Conservation (phyloP, 2,888 invertebrate genomes). For the Hymenopus coronatus region DNA sequence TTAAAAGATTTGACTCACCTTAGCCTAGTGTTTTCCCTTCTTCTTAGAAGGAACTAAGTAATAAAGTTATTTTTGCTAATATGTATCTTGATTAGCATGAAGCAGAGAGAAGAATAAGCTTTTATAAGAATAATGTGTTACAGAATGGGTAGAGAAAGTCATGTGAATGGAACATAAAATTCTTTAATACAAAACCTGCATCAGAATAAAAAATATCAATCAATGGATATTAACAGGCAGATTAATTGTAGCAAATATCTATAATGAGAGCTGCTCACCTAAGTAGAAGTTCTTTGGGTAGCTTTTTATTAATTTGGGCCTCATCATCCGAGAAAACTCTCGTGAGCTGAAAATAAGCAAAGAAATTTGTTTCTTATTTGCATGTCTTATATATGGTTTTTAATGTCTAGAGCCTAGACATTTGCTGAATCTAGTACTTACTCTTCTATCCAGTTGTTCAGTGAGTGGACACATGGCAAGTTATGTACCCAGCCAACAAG, state of each 20-base stretch:
- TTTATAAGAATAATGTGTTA: too few relatives aligned
- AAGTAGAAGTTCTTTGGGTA: constrained; percentile 93
- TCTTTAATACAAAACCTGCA: too few relatives aligned
- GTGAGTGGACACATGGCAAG: neutral
- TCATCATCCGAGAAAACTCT: constrained; percentile 78
- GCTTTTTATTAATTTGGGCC: constrained; percentile 85
- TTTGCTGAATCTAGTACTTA: neutral
- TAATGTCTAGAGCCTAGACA: neutral
- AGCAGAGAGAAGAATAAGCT: too few relatives aligned
- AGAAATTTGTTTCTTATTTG: neutral
- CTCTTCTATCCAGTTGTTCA: neutral
- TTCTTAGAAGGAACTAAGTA: too few relatives aligned
- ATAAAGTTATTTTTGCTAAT: too few relatives aligned
- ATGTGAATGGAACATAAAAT: too few relatives aligned
- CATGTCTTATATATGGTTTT: neutral
- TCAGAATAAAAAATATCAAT: too few relatives aligned
- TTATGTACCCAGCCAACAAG: neutral
- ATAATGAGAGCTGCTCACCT: constrained; percentile 48
- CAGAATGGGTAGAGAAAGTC: too few relatives aligned
- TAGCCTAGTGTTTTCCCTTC: too few relatives aligned
- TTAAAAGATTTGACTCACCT: too few relatives aligned
- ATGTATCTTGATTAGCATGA: too few relatives aligned
- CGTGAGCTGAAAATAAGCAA: constrained; percentile 58
- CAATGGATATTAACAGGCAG: too few relatives aligned
- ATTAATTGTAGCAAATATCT: neutral